A percentile compares a stretch with the other conserved stretches of the same genome.
phyloP scores from a whole-genome alignment of 2,113 vertebrate species.

The Aphyosemion australe region DNA sequence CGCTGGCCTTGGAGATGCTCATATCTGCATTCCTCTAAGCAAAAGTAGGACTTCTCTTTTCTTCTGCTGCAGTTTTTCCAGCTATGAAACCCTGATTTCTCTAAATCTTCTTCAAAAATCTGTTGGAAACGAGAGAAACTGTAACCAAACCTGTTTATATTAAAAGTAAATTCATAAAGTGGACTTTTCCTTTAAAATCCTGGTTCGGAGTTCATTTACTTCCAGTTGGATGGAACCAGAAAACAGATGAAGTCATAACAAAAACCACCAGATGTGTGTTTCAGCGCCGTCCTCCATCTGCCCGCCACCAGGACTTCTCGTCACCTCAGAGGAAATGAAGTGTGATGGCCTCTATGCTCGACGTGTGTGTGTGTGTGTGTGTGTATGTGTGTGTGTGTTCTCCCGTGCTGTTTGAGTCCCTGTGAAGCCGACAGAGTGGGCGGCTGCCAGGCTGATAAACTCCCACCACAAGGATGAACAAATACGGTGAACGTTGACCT shows the following conservation, averaged over 20 bases:
- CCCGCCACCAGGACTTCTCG: conserved; percentile 38
- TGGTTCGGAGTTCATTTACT: neutral
- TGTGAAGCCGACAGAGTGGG: conserved; percentile 27
- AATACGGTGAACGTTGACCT: conserved; percentile 40
- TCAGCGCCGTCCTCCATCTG: conserved; percentile 43
- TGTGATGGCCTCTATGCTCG: conserved; percentile 18
- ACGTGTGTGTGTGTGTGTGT: too few relatives aligned
- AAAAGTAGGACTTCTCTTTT: neutral
- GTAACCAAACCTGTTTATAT: neutral
- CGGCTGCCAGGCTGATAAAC: conserved; percentile 43
- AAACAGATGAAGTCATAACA: neutral
- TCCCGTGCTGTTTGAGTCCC: neutral
- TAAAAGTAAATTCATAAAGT: neutral
- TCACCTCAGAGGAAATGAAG: conserved; percentile 40
- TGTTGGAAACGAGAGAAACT: too few relatives aligned
- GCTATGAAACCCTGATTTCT: too few relatives aligned
- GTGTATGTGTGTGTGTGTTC: conserved; percentile 1
- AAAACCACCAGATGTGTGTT: neutral
- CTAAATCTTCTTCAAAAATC: too few relatives aligned
- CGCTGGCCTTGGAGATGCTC: neutral
- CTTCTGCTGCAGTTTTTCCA: too few relatives aligned
- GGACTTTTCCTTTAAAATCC: neutral
- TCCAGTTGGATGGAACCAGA: neutral
- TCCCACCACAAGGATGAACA: conserved; percentile 29
- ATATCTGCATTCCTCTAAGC: neutral